Evolutionary conservation across 1,140 invertebrate genomes (phyloP).

Genomic region (Leptoteleia sp.): DNA sequence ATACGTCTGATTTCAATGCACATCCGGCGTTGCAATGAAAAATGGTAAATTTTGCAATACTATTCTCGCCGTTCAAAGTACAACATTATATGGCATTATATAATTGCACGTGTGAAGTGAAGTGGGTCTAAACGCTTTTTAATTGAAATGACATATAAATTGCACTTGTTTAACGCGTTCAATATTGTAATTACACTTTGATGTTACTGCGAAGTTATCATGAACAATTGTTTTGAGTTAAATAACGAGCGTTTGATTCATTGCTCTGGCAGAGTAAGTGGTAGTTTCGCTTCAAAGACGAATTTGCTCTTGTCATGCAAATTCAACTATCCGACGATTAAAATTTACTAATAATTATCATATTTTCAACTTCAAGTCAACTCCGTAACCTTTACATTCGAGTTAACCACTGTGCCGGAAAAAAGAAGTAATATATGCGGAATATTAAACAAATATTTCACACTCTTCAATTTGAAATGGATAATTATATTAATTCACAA

Average conservation of each 20-base stretch:
- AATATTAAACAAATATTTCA: too few species aligned
- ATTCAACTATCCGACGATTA: conserved; percentile 18
- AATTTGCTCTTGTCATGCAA: conserved; percentile 27
- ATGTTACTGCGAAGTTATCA: conserved; percentile 44
- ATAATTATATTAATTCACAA: too few species aligned
- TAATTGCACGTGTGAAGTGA: neutral
- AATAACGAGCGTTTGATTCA: conserved; percentile 51
- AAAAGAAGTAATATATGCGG: too few species aligned
- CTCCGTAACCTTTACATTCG: too few species aligned
- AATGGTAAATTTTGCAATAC: too few species aligned
- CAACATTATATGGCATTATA: too few species aligned
- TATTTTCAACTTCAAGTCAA: conserved; percentile 7
- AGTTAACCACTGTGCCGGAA: too few species aligned
- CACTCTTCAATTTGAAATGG: too few species aligned
- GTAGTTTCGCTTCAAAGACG: conserved; percentile 26
- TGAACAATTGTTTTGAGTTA: conserved; percentile 47
- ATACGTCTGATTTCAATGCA: too few species aligned
- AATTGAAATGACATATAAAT: conserved; percentile 48
- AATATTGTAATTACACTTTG: conserved; percentile 56
- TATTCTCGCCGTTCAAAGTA: too few species aligned
- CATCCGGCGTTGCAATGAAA: too few species aligned
- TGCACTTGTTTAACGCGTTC: conserved; percentile 25
- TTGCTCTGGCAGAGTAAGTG: conserved; percentile 7
- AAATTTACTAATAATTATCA: conserved; percentile 17
- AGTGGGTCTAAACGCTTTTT: conserved; percentile 24